Conservation (phyloP, 2,797 vertebrate species). For the Distichodus sexfasciatus region DNA sequence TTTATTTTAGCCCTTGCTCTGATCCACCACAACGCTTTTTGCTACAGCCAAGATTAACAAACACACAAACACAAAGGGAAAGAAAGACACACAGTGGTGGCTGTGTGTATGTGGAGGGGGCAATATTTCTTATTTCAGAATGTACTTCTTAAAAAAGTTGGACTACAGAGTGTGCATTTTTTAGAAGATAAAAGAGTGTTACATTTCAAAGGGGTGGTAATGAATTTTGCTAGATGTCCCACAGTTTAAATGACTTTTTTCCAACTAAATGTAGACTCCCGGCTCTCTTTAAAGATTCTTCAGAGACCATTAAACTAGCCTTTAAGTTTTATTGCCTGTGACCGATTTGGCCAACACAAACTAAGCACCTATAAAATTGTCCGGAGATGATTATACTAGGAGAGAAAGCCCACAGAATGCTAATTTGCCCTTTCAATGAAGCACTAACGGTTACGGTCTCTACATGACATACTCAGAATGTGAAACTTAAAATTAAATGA, state of each 20-base stretch:
- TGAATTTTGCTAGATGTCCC: slow-evolving; percentile 23
- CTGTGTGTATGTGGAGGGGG: not conserved
- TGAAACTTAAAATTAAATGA: not conserved
- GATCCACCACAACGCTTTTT: not conserved
- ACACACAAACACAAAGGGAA: not conserved
- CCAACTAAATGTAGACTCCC: slow-evolving; percentile 56
- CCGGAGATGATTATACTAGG: slow-evolving; percentile 57
- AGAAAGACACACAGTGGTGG: not conserved
- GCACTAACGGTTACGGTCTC: slow-evolving; percentile 12
- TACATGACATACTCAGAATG: slow-evolving; percentile 6
- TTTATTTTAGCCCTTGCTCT: slow-evolving; percentile 13
- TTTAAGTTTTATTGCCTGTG: slow-evolving; percentile 66
- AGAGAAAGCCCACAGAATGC: slow-evolving; percentile 53
- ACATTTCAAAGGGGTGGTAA: slow-evolving; percentile 28
- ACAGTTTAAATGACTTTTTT: slow-evolving; percentile 54
- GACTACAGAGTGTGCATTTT: slow-evolving; percentile 26
- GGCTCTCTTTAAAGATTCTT: slow-evolving; percentile 61
- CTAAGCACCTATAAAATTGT: slow-evolving; percentile 56
- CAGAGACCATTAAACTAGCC: slow-evolving; percentile 64
- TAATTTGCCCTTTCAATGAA: slow-evolving; percentile 48
- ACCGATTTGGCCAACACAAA: slow-evolving; percentile 59
- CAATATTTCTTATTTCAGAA: not conserved
- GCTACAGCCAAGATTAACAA: slow-evolving; percentile 10
- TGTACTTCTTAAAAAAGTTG: not conserved
- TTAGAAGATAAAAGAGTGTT: slow-evolving; percentile 15